These are phyloP conservation scores for Aplysina aerophoba DNA, from an alignment of 37 sponge, comb jelly and placozoan species.

Conservation along the genomic window DNA sequence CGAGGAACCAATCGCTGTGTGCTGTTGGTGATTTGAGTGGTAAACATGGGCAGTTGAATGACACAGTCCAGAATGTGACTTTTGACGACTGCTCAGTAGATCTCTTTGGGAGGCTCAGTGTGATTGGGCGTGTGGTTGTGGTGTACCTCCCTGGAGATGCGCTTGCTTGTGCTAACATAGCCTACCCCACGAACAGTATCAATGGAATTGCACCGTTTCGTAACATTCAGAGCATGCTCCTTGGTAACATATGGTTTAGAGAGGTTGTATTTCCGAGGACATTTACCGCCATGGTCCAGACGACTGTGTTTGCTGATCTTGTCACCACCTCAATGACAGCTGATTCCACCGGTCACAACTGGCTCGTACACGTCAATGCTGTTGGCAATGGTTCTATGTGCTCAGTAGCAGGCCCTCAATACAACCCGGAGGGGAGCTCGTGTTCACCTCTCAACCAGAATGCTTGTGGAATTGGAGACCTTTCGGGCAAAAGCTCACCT, in stretches of 20 bases:
- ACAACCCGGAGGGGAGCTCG: slow-evolving; percentile 43
- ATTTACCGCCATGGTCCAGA: slow-evolving; percentile 15
- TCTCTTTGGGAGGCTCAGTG: slow-evolving; percentile 57
- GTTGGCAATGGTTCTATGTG: slow-evolving; percentile 28
- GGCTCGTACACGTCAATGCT: neutral
- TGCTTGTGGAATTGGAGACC: slow-evolving; percentile 73
- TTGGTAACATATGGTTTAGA: slow-evolving; percentile 61
- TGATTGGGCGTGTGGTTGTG: slow-evolving; percentile 75
- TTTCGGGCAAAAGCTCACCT: slow-evolving; percentile 55
- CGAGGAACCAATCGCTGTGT: slow-evolving; percentile 34
- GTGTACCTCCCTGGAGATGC: slow-evolving; percentile 35
- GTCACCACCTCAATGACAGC: neutral
- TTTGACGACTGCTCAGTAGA: slow-evolving; percentile 27
- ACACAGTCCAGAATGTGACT: no score
- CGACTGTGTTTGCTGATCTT: neutral
- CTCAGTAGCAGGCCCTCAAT: slow-evolving; percentile 31
- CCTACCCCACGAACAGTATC: slow-evolving; percentile 13
- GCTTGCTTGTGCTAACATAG: slow-evolving; percentile 76
- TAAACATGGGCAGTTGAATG: slow-evolving; percentile 46
- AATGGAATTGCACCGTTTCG: slow-evolving; percentile 52
- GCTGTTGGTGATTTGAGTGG: slow-evolving; percentile 78
- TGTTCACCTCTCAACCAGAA: slow-evolving; percentile 39
- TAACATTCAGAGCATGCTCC: neutral
- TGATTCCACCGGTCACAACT: neutral
- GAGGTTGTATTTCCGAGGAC: neutral